Evolutionary conservation across 1,140 invertebrate genomes (phyloP).

Genomic region (Apis cerana): DNA sequence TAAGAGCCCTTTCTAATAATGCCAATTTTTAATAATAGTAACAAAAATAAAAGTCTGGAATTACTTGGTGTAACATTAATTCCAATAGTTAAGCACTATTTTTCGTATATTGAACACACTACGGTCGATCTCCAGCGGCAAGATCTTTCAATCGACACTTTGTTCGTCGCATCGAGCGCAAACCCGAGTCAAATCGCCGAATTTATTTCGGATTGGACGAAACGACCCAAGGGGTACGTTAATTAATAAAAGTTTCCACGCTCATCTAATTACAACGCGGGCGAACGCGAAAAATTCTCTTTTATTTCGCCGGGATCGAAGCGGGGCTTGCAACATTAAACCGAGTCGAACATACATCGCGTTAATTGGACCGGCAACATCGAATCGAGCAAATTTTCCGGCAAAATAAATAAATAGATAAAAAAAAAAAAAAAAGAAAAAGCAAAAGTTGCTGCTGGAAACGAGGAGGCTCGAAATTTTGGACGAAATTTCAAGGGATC

Average conservation of each 20-base stretch:
- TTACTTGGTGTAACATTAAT: too few relatives aligned
- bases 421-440: not conserved
- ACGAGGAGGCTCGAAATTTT: not conserved
- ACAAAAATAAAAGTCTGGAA: too few relatives aligned
- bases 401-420: not conserved
- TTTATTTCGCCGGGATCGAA: not conserved
- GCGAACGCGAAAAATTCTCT: not conserved
- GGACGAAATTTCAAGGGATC: not conserved
- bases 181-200: too few relatives aligned
- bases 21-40: too few relatives aligned
- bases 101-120: too few relatives aligned
- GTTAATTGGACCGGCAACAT: conserved; percentile 1
- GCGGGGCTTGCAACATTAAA: conserved; percentile 11
- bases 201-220: not conserved
- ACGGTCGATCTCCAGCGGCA: too few relatives aligned
- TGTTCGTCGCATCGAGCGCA: too few relatives aligned
- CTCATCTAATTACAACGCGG: not conserved
- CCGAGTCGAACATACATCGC: not conserved
- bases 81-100: too few relatives aligned
- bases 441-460: not conserved
- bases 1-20: too few relatives aligned
- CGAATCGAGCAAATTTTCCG: conserved; percentile 7
- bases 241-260: conserved; percentile 5
- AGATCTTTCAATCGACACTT: too few relatives aligned
- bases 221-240: not conserved